Evolutionary conservation across 1,140 invertebrate genomes (phyloP), one percentile per base, ranked within the genome.

Genomic region (Manduca sexta): DNA sequence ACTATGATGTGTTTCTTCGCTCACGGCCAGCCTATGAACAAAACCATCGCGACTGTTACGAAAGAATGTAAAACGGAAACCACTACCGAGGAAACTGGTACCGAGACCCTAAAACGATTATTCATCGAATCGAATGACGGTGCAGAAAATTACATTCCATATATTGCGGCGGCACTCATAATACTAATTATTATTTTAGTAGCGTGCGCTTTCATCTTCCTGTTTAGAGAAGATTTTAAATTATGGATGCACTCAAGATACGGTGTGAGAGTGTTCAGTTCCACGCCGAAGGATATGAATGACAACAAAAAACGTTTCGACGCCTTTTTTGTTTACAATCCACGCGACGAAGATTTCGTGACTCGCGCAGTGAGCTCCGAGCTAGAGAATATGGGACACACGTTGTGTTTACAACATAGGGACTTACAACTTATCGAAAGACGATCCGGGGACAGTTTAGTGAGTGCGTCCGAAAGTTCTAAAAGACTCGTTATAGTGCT

Each of bases 171-270:
- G 0, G 91, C 93, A 0, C 80, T 94, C 40, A 90, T 93, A 44
- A 84, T 95, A 47, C 86, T 94, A 33, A 89, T 95, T 31, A 86
- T 93, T 51, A 86, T 93, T 29, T 86, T 95, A n/a, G 87, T 95
- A 8, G 89, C 92, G 29, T 88, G 94, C 34, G 91, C 95, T 18
- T 84, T 96, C 11, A 90, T 92, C 37, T 94, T 96, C 55, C 90
- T 96, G 68, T 95, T 95, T 70, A 88, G 94, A 42, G 93, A 96
- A 75, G 91, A 94, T 45, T 91, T 97, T 45, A 90, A 94, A 53
- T 91, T 97, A 46, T 97, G 95, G 94, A 88, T 96, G 49, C 96
- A 95, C 74, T 94, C 95, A 29, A 92, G 92, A 56, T 97, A 96
- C 79, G 95, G 95, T 1, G 88, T 96, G n/a, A 88, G 94, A 44